These are phyloP conservation scores for Cabera pusaria DNA, from an alignment of 2,888 invertebrate species.

Conservation along the genomic window DNA sequence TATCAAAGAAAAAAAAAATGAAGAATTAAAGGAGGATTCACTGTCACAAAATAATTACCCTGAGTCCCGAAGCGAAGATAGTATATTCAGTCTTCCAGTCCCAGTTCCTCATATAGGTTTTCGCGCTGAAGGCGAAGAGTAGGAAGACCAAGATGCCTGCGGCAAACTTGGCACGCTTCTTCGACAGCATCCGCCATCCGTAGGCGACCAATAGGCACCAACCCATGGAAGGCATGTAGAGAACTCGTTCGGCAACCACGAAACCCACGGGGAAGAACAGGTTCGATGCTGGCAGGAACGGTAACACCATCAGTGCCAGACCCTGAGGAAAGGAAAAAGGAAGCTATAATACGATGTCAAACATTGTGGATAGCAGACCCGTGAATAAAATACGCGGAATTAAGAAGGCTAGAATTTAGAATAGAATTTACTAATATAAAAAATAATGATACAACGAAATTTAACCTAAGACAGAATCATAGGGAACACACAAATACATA, in stretches of 20 bases:
- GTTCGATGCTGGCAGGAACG: constrained; percentile 98
- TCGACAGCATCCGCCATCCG: constrained; percentile 89
- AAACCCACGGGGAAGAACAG: constrained; percentile 99
- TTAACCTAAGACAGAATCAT: too few species aligned
- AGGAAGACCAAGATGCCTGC: constrained; percentile 87
- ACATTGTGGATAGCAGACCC: too few species aligned
- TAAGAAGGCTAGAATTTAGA: too few species aligned
- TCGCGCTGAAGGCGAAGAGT: constrained; percentile 90
- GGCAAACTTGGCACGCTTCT: constrained; percentile 86
- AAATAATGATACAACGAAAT: too few species aligned
- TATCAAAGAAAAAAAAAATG: too few species aligned
- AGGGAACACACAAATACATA: too few species aligned
- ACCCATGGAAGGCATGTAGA: constrained; percentile 99
- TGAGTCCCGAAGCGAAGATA: constrained; percentile 95
- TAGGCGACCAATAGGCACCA: constrained; percentile 96
- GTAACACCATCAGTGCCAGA: constrained; percentile 92
- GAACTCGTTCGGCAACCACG: constrained; percentile 96
- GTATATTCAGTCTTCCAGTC: constrained; percentile 97
- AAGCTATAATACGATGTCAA: too few species aligned
- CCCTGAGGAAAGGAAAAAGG: constrained; percentile 85
- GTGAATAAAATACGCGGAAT: too few species aligned
- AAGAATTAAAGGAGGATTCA: too few species aligned
- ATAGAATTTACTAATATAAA: too few species aligned
- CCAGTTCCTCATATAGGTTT: constrained; percentile 94
- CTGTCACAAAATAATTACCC: constrained; percentile 60